Evolutionary conservation across 2,113 vertebrate genomes (phyloP).

Genomic region (Cromileptes altivelis): DNA sequence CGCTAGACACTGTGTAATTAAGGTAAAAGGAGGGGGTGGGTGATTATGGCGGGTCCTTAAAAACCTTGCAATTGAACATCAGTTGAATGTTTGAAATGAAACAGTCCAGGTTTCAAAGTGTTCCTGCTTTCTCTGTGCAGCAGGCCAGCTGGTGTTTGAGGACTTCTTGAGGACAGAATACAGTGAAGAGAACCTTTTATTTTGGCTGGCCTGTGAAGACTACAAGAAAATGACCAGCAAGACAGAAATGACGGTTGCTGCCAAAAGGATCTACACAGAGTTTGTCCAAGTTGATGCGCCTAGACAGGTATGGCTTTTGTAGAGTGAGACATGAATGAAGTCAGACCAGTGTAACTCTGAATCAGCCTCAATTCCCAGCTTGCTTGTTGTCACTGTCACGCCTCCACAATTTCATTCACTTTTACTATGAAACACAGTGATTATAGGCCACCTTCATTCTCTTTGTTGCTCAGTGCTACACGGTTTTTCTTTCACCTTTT

Average conservation of each 20-base stretch:
- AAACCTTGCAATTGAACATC: not conserved
- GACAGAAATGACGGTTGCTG: conserved; percentile 80
- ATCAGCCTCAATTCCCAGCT: not conserved
- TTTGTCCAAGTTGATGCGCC: conserved; percentile 89
- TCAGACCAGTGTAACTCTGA: conserved; percentile 29
- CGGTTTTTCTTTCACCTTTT: not conserved
- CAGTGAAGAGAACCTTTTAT: conserved; percentile 93
- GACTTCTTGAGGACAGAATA: conserved; percentile 89
- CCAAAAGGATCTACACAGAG: conserved; percentile 87
- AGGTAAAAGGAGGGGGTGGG: not conserved
- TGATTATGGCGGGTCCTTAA: not conserved
- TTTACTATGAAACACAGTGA: not conserved
- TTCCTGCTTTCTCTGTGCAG: conserved; percentile 69
- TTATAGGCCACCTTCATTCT: not conserved
- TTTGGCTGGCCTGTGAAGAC: conserved; percentile 89
- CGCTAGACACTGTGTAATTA: not conserved
- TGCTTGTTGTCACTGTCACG: not conserved
- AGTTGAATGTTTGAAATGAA: conserved; percentile 15
- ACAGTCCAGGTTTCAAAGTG: conserved; percentile 11
- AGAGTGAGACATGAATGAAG: conserved; percentile 18
- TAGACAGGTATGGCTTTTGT: conserved; percentile 85
- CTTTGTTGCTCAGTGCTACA: not conserved
- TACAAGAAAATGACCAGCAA: conserved; percentile 86
- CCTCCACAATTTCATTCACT: not conserved
- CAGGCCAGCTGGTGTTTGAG: conserved; percentile 87